A percentile compares a stretch with the other conserved stretches of the same genome.
Evolutionary conservation across 2,797 vertebrate species (phyloP).

Genomic region (Chromis chromis): DNA sequence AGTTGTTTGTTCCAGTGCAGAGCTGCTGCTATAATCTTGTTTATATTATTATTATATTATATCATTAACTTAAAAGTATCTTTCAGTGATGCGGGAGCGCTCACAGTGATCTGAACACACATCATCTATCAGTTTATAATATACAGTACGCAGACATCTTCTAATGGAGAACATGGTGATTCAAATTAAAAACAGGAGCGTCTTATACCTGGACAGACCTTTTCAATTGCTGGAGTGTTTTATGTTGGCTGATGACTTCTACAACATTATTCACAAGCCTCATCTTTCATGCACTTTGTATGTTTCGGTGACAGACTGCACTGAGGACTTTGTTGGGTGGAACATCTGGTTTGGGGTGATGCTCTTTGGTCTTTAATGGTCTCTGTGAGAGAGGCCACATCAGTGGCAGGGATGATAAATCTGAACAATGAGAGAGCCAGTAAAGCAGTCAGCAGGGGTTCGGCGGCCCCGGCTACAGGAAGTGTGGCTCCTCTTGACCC

Average conservation of each 20-base stretch:
- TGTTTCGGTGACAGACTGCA: slow-evolving; percentile 57
- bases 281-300: slow-evolving; percentile 67
- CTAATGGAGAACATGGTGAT: neutral
- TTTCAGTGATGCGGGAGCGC: neutral
- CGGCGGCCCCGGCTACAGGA: slow-evolving; percentile 73
- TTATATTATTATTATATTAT: neutral
- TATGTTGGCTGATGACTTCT: slow-evolving; percentile 47
- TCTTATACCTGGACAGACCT: slow-evolving; percentile 27
- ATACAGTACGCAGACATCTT: slow-evolving; percentile 5
- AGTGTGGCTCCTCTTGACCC: slow-evolving; percentile 82
- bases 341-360: slow-evolving; percentile 84
- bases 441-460: slow-evolving; percentile 78
- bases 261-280: slow-evolving; percentile 34
- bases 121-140: slow-evolving; percentile 21
- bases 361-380: slow-evolving; percentile 81
- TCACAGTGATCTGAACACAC: neutral
- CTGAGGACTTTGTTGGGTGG: slow-evolving; percentile 57
- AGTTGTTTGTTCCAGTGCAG: neutral
- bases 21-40: neutral
- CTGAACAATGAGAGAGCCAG: slow-evolving; percentile 79
- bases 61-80: neutral
- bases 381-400: slow-evolving; percentile 77
- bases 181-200: slow-evolving; percentile 52
- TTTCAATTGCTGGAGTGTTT: slow-evolving; percentile 56
- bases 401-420: slow-evolving; percentile 81